Evolutionary conservation across 1,140 invertebrate genomes (phyloP).

Genomic region (Apolygus lucorum): DNA sequence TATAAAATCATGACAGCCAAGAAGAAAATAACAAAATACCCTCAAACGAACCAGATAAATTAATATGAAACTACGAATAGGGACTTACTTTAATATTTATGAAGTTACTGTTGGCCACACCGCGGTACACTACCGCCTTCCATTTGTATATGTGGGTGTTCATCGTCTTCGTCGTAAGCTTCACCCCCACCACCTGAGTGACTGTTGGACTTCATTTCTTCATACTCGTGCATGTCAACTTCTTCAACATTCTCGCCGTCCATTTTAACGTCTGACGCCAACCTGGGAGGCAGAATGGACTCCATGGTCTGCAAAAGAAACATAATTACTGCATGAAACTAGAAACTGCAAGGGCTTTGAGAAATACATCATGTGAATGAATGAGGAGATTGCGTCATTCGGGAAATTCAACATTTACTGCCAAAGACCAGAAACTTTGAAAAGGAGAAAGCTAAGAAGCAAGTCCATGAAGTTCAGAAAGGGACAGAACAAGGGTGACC

Average conservation of each 20-base stretch:
- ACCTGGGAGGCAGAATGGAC: constrained; percentile 55
- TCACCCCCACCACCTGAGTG: constrained; percentile 44
- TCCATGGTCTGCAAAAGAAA: constrained; percentile 50
- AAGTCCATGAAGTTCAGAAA: no score
- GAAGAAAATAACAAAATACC: no score
- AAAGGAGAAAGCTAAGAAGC: no score
- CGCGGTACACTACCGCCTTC: constrained; percentile 47
- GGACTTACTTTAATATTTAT: no score
- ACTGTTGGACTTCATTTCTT: constrained; percentile 43
- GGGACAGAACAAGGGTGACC: no score
- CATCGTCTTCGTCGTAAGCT: constrained; percentile 61
- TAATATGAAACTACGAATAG: no score
- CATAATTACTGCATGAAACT: background rate
- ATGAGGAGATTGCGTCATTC: background rate
- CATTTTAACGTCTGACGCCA: constrained; percentile 52
- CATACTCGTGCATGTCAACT: constrained; percentile 69
- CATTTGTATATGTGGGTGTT: constrained; percentile 38
- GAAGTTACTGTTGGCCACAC: constrained; percentile 64
- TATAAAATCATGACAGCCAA: no score
- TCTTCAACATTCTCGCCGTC: constrained; percentile 70
- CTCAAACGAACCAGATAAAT: no score
- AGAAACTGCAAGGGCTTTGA: background rate
- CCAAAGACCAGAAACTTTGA: no score
- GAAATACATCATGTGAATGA: background rate
- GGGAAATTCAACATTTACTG: background rate